Percentiles rank a stretch among this genome's conserved stretches.
These are phyloP conservation scores for Varanus komodoensis DNA, from an alignment of 2,113 vertebrate genomes.

Conservation along the genomic window DNA sequence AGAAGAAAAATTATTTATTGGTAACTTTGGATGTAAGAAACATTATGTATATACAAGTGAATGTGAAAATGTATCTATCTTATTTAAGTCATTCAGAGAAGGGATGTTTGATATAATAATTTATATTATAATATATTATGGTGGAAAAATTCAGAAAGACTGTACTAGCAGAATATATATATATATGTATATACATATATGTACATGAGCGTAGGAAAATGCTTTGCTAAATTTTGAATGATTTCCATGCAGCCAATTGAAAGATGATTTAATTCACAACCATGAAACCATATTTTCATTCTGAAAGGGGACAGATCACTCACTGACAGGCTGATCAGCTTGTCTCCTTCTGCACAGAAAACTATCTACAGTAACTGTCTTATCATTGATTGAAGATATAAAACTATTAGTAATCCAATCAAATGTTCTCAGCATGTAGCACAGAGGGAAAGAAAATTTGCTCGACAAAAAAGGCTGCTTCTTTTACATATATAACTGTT, in stretches of 20 bases:
- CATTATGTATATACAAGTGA: no score
- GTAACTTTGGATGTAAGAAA: no score
- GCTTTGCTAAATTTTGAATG: not conserved
- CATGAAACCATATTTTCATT: not conserved
- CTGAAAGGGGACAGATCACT: not conserved
- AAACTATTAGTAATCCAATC: constrained; percentile 5
- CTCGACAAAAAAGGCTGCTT: not conserved
- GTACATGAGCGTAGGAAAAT: no score
- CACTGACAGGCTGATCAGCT: not conserved
- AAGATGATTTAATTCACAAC: constrained; percentile 1
- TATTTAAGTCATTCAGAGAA: no score
- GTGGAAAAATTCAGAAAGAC: no score
- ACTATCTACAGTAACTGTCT: not conserved
- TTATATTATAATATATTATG: no score
- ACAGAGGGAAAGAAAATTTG: not conserved
- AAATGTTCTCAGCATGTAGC: not conserved
- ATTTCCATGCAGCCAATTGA: not conserved
- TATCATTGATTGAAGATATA: not conserved
- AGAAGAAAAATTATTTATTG: no score
- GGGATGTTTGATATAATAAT: no score
- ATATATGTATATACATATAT: no score
- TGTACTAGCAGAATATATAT: no score
- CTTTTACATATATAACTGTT: not conserved
- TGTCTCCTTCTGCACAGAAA: not conserved
- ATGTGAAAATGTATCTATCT: no score